Evolutionary conservation across 64 coral and sea anemone genomes (phyloP).

Genomic region (Hydrozoanthus tunicans): DNA sequence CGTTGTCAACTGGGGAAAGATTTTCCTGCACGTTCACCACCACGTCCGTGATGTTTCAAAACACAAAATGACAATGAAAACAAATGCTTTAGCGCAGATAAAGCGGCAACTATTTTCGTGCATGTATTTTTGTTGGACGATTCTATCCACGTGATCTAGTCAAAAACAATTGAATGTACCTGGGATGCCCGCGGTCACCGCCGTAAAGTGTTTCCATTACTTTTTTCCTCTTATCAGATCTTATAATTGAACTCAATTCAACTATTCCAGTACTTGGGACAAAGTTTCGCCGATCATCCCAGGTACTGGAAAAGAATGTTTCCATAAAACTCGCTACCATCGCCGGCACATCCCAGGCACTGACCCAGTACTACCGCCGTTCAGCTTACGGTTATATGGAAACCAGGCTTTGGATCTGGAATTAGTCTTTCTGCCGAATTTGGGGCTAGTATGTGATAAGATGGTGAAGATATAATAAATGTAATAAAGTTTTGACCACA

Average conservation of each 20-base stretch:
- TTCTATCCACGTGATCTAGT: conserved; percentile 21
- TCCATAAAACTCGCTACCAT: background rate
- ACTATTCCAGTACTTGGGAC: background rate
- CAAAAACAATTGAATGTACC: conserved; percentile 23
- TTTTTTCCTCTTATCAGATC: conserved; percentile 7
- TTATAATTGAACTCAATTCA: background rate
- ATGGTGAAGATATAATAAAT: too few relatives aligned
- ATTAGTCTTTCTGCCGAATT: too few relatives aligned
- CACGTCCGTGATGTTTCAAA: background rate
- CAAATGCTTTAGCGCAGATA: background rate
- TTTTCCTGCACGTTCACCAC: background rate
- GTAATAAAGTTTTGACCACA: too few relatives aligned
- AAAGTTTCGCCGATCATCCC: conserved; percentile 10
- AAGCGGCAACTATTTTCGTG: conserved; percentile 1
- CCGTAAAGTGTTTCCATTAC: conserved; percentile 16
- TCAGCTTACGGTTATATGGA: too few relatives aligned
- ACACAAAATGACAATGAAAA: background rate
- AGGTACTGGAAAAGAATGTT: background rate
- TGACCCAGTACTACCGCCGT: too few relatives aligned
- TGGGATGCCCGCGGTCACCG: conserved; percentile 5
- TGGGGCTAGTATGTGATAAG: too few relatives aligned
- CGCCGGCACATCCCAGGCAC: too few relatives aligned
- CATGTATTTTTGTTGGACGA: conserved; percentile 18
- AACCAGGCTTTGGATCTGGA: too few relatives aligned
- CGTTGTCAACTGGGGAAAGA: background rate